A percentile compares a stretch with the other conserved stretches of the same genome.
These are phyloP conservation scores for Leptothorax acervorum DNA, from an alignment of 2,888 invertebrate genomes.

Conservation along the genomic window DNA sequence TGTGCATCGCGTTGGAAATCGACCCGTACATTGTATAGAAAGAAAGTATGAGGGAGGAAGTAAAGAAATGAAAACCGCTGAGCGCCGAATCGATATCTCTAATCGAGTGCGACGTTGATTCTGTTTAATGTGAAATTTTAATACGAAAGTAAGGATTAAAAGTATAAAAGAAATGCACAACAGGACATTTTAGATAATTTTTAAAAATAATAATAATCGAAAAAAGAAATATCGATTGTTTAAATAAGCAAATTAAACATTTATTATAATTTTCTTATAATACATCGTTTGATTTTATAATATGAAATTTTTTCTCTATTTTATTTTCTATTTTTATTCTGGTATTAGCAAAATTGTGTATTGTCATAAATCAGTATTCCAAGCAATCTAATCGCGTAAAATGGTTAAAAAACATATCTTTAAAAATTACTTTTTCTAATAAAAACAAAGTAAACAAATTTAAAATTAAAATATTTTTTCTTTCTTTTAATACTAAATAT, in stretches of 20 bases:
- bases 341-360: background rate
- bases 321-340: background rate
- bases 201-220: background rate
- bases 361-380: background rate
- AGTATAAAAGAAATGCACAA: background rate
- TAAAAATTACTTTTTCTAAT: background rate
- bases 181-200: background rate
- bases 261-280: background rate
- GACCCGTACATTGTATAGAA: background rate
- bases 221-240: background rate
- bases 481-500: background rate
- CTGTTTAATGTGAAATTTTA: background rate
- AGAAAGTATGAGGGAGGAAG: background rate
- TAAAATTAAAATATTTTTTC: background rate
- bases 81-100: conserved; percentile 11
- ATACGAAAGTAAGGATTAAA: background rate
- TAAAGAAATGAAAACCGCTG: conserved; percentile 6
- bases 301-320: background rate
- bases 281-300: background rate
- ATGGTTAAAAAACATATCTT: background rate
- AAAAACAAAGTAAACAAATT: background rate
- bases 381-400: background rate
- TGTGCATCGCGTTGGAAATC: conserved; percentile 40
- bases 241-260: background rate
- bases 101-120: conserved; percentile 16